Base-by-base conservation (phyloP, 2,888 invertebrate genomes). In the Tachina grossa region DNA sequence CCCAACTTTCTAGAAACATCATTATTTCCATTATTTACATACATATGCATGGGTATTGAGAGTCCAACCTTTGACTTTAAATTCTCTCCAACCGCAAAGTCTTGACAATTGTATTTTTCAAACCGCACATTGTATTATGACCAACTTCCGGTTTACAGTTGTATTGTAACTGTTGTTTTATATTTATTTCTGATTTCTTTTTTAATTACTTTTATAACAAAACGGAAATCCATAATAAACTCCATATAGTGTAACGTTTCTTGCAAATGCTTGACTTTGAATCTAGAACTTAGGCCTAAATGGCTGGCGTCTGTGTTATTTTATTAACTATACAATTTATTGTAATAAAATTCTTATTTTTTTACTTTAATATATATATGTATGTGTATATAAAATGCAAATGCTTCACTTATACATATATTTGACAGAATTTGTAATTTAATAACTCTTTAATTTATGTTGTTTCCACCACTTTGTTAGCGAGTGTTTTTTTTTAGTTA, bases 221-320 rank as follows among this genome's bases (percentile, higher is more conserved):
- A 85, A 85, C 85, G 85, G 83, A 82, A 83, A 83, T 85, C 75
- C 71, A 79, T 83, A 85, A 83, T 85, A 85, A 85, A 85, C 75
- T 79, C 75, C 61, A 43, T 79, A 68, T 57, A 79, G 45, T 81
- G 49, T 77, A 66, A 61, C 14, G 59, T 72, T 75, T n/a, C 43
- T 61, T 45, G 14, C 16, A 22, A 49, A 31, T 31, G 31, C 31
- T 10, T n/a, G 63, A 14, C 39, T 63, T 55, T 59, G 22, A 14
- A 57, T 47, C 49, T 49, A 55, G 65, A 75, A 79, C 66, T 39
- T 53, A 72, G 49, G 71, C 80, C 69, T 72, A 66, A 81, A 77
- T 84, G 31, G 9, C n/a, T 45, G 84, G 81, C 84, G 84, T 81
- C 84, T 76, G 76, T 31, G 6, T 49, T 51, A 22, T 41, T 59